Evolutionary conservation across 2,113 vertebrate species (phyloP), one percentile per base, ranked within the genome.

Genomic region (Pao palembangensis): DNA sequence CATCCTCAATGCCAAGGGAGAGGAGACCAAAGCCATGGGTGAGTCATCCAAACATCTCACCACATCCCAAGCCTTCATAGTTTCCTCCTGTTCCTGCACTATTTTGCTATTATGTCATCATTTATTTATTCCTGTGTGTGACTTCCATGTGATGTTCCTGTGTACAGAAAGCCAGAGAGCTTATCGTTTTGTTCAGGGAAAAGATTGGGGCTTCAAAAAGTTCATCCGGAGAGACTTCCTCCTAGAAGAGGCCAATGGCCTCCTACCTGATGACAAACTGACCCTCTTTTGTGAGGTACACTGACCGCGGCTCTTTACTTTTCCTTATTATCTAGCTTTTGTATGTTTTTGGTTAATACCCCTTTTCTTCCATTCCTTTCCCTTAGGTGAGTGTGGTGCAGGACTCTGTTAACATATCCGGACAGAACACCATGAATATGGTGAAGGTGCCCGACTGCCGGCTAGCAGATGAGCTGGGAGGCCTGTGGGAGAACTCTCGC

Each of bases 11-110:
- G 96, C 97, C 61, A 98, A 98, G 86, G 94, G 96, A 78, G 96
- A 98, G 87, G 96, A 98, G 92, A 99, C 96, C 74, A 98, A 98
- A 92, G 96, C 97, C 60, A 98, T 98, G 96, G 96, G 96, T 98
- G 84, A 58, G 75, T 71, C 13, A 2, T 1, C n/a, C 2, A 47
- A n/a, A 10, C 15, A 3, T 15, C 10, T 43, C 42, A 43, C 42
- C 13, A 28, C 34, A 10, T 38, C 34, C 34, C 8, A 38, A 12
- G 34, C 34, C 34, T 38, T 12, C 34, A 12, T 11, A 8, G 34
- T 12, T 38, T 3, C 8, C 16, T 19, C 41, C 14, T 61, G 1
- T 23, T 12, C 38, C 41, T 14, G 15, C 12, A 16, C 11, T 44
- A 6, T 13, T 61, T 61, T 49, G n/a, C 8, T 0, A 44, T 23